Evolutionary conservation across 2,888 invertebrate species (phyloP), one percentile per base, ranked within the genome.

Genomic region (Allacma fusca): DNA sequence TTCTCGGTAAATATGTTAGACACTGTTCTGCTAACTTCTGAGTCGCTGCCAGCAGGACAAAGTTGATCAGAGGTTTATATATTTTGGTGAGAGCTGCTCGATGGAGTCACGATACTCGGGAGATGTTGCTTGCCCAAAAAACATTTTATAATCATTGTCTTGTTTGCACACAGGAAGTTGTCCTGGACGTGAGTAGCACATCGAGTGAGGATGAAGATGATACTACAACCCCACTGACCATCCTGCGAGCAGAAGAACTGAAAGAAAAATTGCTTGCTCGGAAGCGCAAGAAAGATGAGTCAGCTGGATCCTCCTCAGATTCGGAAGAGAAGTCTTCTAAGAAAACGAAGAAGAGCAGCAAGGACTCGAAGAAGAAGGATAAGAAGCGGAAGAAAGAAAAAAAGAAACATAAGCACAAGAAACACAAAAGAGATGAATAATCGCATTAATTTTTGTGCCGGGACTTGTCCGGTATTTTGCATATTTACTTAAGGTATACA

Each of bases 151-250:
- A 40, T 40, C 7, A 9, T 9, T 13, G 13, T 23, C n/a, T 74
- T 4, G 34, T 70, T 75, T 74, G 16, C 12, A 65, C 68, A 7
- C 74, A 84, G 84, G 82, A 81, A 76, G 81, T 84, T 84, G 93
- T 97, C 1, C 87, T 97, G 77, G 97, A 97, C 86, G 94, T 97
- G 0, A 96, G 96, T 86, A 96, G 96, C 85, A 97, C 97, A 4
- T 96, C 96, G 85, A 96, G 95, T 79, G 96, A 96, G 84, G 93
- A 92, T 81, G 86, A 86, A 75, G 86, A 86, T 74, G 93, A 96
- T 82, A 94, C 94, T 86, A 88, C 92, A 1, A 95, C 95, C 0
- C 96, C 96, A 0, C 86, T 96, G 72, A 94, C 94, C 34, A 92
- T 91, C 80, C 86, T 95, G 57, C 88, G 95, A 24, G 93, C 94